Evolutionary conservation across 1,140 invertebrate species (phyloP), one percentile per base, ranked within the genome.

Genomic region (Drosophila orena): DNA sequence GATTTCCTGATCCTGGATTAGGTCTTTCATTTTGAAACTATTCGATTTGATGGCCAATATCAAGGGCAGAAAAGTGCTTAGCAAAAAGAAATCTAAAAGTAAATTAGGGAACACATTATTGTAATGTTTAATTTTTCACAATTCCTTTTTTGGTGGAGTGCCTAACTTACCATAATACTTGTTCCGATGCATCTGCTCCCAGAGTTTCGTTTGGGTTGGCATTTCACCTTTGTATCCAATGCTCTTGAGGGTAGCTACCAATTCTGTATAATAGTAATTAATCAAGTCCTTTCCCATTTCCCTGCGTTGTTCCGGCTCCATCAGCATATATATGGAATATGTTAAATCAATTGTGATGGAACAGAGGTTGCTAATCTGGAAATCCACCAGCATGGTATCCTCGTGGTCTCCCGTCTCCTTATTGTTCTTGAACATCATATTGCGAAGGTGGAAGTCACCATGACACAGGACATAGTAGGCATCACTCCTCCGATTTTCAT

Each of bases 371-470:
- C 60, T 47, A 0, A 83, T 24, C 57, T 91, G 90, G 5, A 74
- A 91, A 38, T 91, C 90, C 12, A 91, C 20, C 40, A 91, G 15
- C 62, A 90, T 74, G 4, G 40, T 35, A 15, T 91, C 81, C 20
- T 86, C 89, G 0, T 72, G 30, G 12, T 5, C 27, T 46, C 61
- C 71, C 2, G 68, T 65, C 17, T 35, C 17, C 17, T 38, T 38
- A 17, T 79, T 59, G 37, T 61, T 38, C 66, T 80, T 91, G n/a
- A 91, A 89, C 83, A 91, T 81, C 77, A 89, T 74, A 12, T 91
- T 91, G 0, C 75, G 75, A 7, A 73, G 14, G 54, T 91, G 89
- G 27, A 74, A 91, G 40, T 91, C 89, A 0, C 89, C 89, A 15
- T 91, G 89, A 3, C 65, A 64, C 0, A 91, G 49, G 1, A 89